Evolutionary conservation across 2,888 invertebrate species (phyloP), one percentile per base, ranked within the genome.

Genomic region (Conus canariensis): DNA sequence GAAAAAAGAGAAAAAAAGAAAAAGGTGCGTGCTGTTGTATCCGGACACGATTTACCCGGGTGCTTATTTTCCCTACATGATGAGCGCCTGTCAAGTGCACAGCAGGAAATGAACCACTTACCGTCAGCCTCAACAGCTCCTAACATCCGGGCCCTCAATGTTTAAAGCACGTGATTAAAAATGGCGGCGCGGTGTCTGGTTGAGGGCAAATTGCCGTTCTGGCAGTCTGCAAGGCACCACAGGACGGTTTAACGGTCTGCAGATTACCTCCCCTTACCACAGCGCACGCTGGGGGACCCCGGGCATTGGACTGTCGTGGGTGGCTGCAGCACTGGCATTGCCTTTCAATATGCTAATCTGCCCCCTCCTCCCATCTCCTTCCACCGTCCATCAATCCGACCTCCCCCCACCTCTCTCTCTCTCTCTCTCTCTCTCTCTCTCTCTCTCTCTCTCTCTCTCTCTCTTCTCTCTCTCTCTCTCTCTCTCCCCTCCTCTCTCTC

Each of bases 161-260:
- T 25, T 30, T 30, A 64, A 14, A 67, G 86, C 64, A 86, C 64
- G 64, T 67, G 64, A 86, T 86, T 86, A 86, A 86, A 86, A 60
- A 86, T 86, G 86, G 86, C 86, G 86, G 86, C 86, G 14, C 16
- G 86, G 86, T 86, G 64, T 86, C 67, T 86, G 86, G 86, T 86
- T 86, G 64, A 22, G 60, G 64, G 60, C 86, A 64, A 86, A 86
- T 64, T 86, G 86, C 30, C 64, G 86, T 25, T 59, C 25, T 86
- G 64, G 19, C 67, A 25, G 86, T 86, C 86, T 45, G 25, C 25
- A 67, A 30, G 86, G 86, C 86, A 64, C 86, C 86, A 86, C 30
- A 14, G 30, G 86, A 86, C 64, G 86, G 86, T 59, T 60, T 86
- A 86, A 86, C 86, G 86, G 86, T 86, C 67, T 45, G 30, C 25